Conservation (phyloP, 2,113 vertebrate species). For the Serilophus lunatus region DNA sequence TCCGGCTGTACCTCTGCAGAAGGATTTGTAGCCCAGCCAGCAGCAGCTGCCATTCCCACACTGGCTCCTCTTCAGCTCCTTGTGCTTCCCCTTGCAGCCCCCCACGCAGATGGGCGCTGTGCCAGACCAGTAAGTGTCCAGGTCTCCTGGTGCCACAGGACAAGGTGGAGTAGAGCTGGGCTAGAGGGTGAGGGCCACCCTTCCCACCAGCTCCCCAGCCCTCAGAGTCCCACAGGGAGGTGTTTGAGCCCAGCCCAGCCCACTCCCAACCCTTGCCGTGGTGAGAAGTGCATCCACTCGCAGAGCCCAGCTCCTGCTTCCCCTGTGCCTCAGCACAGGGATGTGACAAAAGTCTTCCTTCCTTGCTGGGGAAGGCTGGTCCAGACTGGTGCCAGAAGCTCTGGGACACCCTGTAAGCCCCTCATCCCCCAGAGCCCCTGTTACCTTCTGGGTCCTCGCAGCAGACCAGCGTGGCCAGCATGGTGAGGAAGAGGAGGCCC, state of each 20-base stretch:
- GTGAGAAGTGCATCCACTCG: fast-evolving
- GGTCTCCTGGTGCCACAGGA: not conserved
- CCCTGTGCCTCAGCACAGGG: not conserved
- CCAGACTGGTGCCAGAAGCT: not conserved
- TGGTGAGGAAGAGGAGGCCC: not conserved
- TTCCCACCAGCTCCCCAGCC: not conserved
- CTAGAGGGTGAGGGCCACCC: not conserved
- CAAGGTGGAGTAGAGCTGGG: not conserved
- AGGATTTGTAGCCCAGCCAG: conserved; percentile 82
- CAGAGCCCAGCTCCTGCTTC: fast-evolving
- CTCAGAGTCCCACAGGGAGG: not conserved
- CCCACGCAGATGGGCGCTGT: conserved; percentile 78
- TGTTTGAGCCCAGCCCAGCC: not conserved
- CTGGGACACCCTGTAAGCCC: not conserved
- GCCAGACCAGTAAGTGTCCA: conserved; percentile 81
- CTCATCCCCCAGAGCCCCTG: not conserved
- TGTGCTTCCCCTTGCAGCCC: conserved; percentile 76
- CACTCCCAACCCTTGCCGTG: not conserved
- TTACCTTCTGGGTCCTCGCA: conserved; percentile 50
- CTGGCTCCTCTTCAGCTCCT: conserved; percentile 77
- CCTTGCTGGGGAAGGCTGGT: not conserved
- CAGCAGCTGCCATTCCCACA: conserved; percentile 84
- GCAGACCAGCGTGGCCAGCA: not conserved
- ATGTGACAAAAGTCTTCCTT: not conserved
- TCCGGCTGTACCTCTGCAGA: conserved; percentile 77